Conservation (phyloP, 2,888 invertebrate genomes). For the Oxyscelio sp. region DNA sequence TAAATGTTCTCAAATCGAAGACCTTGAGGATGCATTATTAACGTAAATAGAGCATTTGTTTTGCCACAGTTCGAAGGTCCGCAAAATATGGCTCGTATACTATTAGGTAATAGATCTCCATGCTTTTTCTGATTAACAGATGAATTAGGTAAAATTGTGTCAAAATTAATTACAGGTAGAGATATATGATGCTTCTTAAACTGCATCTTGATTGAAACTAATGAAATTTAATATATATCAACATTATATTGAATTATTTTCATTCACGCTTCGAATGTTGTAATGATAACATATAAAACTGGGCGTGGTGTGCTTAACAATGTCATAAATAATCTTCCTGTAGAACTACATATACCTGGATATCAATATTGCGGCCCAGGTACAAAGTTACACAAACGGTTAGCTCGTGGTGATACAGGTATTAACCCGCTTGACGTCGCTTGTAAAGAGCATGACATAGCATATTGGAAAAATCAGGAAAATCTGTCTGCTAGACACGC, state of each 20-base stretch:
- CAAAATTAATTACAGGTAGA: conserved; percentile 13
- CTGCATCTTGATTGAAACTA: conserved; percentile 14
- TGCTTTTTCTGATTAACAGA: not conserved
- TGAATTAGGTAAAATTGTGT: not conserved
- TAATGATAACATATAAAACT: not conserved
- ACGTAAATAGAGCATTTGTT: conserved; percentile 10
- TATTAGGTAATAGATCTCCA: conserved; percentile 18
- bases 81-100: not conserved
- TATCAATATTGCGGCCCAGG: not conserved
- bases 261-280: not conserved
- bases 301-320: not conserved
- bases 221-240: not conserved
- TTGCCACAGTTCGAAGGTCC: conserved; percentile 17
- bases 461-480: not conserved
- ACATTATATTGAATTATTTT: too few relatives aligned
- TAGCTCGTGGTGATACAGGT: not conserved
- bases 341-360: not conserved
- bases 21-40: conserved; percentile 4
- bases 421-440: not conserved
- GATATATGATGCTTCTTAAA: not conserved
- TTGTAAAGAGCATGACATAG: not conserved
- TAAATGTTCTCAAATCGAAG: conserved; percentile 24
- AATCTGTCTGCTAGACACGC: not conserved
- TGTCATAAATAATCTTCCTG: not conserved
- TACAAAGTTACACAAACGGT: not conserved